phyloP scores from a whole-genome alignment of 2,888 invertebrate species.

The Yponomeuta plumbellus region DNA sequence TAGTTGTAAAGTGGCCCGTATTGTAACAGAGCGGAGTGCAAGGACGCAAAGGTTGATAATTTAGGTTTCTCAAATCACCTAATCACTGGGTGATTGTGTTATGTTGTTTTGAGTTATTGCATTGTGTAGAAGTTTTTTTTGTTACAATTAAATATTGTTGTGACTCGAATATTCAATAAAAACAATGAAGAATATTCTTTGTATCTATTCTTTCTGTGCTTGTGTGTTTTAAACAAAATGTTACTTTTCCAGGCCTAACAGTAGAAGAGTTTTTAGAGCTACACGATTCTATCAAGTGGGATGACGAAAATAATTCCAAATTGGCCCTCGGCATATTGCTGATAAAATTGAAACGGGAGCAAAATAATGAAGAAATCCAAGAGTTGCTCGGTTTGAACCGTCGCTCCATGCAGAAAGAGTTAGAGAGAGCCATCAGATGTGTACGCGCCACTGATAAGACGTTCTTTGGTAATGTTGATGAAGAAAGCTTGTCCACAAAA shows the following conservation, averaged over 20 bases:
- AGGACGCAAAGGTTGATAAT: no score
- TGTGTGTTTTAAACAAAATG: no score
- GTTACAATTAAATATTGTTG: no score
- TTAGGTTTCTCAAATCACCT: no score
- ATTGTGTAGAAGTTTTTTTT: no score
- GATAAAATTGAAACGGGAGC: background rate
- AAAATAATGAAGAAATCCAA: background rate
- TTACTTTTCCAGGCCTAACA: background rate
- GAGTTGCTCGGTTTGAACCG: background rate
- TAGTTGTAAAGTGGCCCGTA: no score
- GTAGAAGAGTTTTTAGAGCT: background rate
- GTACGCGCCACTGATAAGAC: background rate
- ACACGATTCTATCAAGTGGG: background rate
- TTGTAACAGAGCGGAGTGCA: no score
- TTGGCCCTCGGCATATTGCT: background rate
- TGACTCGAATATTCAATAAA: no score
- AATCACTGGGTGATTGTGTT: no score
- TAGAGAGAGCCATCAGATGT: background rate
- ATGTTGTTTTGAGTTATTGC: no score
- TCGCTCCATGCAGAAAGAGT: background rate
- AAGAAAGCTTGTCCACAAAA: background rate
- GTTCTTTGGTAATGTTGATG: background rate
- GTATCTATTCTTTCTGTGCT: no score
- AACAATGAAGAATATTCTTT: no score
- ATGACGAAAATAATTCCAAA: background rate